These are phyloP conservation scores for Autographa pulchrina DNA, from an alignment of 2,888 invertebrate species.

Conservation along the genomic window DNA sequence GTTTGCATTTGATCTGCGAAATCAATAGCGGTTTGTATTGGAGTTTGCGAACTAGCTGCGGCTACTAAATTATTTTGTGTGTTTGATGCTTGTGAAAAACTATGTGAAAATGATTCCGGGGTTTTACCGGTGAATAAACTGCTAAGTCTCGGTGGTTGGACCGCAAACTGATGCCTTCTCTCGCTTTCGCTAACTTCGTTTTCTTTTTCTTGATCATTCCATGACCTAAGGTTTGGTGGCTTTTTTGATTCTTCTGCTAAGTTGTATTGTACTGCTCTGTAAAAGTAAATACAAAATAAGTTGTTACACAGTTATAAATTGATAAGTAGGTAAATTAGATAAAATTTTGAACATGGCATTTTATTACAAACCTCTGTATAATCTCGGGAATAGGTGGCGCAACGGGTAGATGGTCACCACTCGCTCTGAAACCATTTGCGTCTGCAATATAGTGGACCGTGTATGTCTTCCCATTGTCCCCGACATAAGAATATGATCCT, in stretches of 20 bases:
- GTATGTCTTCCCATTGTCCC: conserved; percentile 90
- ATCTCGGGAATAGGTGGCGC: conserved; percentile 93
- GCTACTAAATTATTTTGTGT: conserved; percentile 75
- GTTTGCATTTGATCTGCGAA: conserved; percentile 74
- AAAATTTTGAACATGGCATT: background rate
- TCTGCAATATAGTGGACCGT: conserved; percentile 92
- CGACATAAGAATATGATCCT: conserved; percentile 91
- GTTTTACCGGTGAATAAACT: conserved; percentile 83
- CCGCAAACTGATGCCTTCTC: conserved; percentile 64
- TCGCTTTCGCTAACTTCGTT: conserved; percentile 71
- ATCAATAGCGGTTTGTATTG: conserved; percentile 75
- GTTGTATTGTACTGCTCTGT: conserved; percentile 84
- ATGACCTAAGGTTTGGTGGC: conserved; percentile 77
- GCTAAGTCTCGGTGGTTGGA: conserved; percentile 65
- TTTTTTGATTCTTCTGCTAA: conserved; percentile 85
- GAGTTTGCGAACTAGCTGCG: conserved; percentile 74
- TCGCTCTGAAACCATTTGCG: conserved; percentile 93
- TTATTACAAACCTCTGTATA: conserved; percentile 87
- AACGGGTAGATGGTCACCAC: conserved; percentile 93
- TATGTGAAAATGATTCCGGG: conserved; percentile 86
- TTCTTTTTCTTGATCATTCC: conserved; percentile 77
- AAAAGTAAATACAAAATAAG: conserved; percentile 13
- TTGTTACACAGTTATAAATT: background rate
- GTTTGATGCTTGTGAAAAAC: conserved; percentile 72
- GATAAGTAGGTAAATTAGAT: background rate